Base-by-base conservation (phyloP, 2,888 invertebrate genomes). In the Gastrophysa polygoni region DNA sequence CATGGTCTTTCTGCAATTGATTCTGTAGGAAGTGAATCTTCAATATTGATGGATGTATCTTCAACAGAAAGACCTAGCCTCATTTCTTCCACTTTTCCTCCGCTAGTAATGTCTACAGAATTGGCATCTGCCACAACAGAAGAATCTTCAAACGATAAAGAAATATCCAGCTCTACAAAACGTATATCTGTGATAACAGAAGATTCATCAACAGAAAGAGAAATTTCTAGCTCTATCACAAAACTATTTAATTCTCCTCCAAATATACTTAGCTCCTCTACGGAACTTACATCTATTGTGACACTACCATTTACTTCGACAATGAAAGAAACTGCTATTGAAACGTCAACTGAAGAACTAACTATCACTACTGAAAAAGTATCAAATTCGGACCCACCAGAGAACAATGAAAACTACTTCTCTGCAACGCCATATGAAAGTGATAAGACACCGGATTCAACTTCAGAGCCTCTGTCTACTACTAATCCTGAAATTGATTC, bases 131-230 rank as follows among this genome's bases (percentile, higher is more conserved):
- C n/a, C n/a, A n/a, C n/a, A n/a, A n/a, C n/a, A n/a, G n/a, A n/a
- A n/a, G n/a, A n/a, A n/a, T n/a, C 28, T 28, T 28, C 28, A 28
- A 28, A 4, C 8, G 28, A 28, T 4, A 8, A 28, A 28, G 28
- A 28, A 5, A 24, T 24, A 24, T 24, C 24, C 24, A 24, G 24
- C 7, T 24, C 38, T 14, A 38, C 38, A 38, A 14, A 54, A 28
- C 32, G 43, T 1, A 11, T 54, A 18, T 48, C 61, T n/a, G 3
- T 34, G 20, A 38, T 50, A 21, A 44, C 50, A 11, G 28, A 57
- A 16, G 46, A 18, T 28, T 24, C 46, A 28, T 55, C 64, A 29
- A 52, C 38, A 14, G 14, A 38, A 14, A 14, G 11, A n/a, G 38
- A 38, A 14, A 2, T 32, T 7, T 11, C 38, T 4, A 16, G 29